These are phyloP conservation scores for Cantharis flavilabris DNA, from an alignment of 2,888 invertebrate species.

Conservation along the genomic window DNA sequence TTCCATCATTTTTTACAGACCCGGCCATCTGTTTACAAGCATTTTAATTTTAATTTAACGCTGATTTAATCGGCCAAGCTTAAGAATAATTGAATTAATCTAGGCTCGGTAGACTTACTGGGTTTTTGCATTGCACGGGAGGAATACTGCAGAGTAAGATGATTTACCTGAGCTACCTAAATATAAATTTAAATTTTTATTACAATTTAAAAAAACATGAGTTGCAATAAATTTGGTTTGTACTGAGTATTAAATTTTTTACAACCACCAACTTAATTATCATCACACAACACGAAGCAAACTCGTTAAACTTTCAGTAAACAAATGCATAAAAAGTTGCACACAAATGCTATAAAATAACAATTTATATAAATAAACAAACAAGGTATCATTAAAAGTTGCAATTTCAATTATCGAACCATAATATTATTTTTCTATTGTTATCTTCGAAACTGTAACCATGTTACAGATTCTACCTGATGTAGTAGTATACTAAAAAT, in stretches of 20 bases:
- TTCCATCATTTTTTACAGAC: neutral
- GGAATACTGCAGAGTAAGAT: neutral
- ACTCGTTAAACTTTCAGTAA: constrained; percentile 15
- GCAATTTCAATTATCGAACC: neutral
- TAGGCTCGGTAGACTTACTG: neutral
- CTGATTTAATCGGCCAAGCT: neutral
- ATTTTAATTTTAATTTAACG: neutral
- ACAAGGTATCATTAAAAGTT: neutral
- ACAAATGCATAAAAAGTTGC: constrained; percentile 4
- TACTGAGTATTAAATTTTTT: neutral
- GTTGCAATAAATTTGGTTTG: neutral
- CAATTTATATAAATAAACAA: neutral
- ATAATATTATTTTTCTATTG: neutral
- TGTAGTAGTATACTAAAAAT: neutral
- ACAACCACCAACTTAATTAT: constrained; percentile 2
- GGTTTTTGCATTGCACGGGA: neutral
- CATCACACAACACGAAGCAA: constrained; percentile 18
- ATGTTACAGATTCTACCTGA: neutral
- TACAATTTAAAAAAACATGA: neutral
- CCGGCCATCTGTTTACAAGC: neutral
- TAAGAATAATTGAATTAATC: neutral
- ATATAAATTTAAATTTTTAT: neutral
- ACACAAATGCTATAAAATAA: neutral
- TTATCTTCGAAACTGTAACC: neutral
- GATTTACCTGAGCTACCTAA: neutral